These are phyloP conservation scores for Malthinus seriepunctatus DNA, from an alignment of 2,888 invertebrate species.

Conservation along the genomic window DNA sequence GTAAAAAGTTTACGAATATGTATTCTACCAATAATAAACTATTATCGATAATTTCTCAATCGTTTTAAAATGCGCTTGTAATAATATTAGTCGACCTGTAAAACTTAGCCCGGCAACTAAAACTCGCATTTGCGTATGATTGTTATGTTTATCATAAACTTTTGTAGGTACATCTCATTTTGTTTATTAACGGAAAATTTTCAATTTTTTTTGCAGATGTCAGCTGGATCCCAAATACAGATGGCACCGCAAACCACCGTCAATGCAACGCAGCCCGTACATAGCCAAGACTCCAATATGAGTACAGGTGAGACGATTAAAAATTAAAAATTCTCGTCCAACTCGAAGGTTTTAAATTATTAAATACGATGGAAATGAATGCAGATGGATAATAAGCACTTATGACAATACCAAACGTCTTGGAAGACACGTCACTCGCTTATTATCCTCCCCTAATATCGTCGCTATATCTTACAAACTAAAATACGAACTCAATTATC, in stretches of 20 bases:
- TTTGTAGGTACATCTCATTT: too few species aligned
- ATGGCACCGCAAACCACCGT: conserved; percentile 94
- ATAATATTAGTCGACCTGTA: conserved; percentile 43
- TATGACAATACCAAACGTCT: too few species aligned
- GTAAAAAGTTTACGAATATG: too few species aligned
- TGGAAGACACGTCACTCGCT: too few species aligned
- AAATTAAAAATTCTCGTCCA: too few species aligned
- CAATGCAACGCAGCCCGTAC: conserved; percentile 80
- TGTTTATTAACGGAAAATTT: conserved; percentile 18
- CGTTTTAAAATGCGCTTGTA: conserved; percentile 35
- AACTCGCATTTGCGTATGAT: conserved; percentile 19
- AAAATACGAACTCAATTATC: too few species aligned
- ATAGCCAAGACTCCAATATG: conserved; percentile 97
- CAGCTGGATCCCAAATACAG: conserved; percentile 96
- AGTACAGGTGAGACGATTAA: conserved; percentile 86
- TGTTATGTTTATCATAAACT: too few species aligned
- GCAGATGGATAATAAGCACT: too few species aligned
- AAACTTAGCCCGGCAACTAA: conserved; percentile 36
- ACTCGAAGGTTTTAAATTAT: neutral
- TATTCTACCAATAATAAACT: conserved; percentile 17
- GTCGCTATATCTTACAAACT: too few species aligned
- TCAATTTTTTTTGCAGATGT: conserved; percentile 74
- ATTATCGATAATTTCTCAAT: conserved; percentile 35
- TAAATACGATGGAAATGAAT: too few species aligned
- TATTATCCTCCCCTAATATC: too few species aligned